A percentile compares a stretch with the other conserved stretches of the same genome.
These are phyloP conservation scores for Archaeoteleia sp. DNA, from an alignment of 2,888 invertebrate genomes.

Conservation along the genomic window DNA sequence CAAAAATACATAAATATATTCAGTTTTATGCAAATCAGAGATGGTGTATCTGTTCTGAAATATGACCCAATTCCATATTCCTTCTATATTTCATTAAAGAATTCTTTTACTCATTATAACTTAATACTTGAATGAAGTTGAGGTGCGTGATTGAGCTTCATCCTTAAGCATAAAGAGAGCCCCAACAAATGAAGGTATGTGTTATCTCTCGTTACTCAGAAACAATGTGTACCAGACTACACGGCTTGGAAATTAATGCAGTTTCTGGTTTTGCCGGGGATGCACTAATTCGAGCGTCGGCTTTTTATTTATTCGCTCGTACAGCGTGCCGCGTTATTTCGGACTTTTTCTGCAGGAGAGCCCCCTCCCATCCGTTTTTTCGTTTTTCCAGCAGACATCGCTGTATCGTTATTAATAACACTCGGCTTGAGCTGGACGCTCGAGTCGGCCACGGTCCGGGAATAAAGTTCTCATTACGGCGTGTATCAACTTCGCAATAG, in stretches of 20 bases:
- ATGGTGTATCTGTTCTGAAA: too few species aligned
- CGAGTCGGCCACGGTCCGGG: conserved; percentile 17
- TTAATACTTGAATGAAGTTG: background rate
- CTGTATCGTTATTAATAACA: conserved; percentile 46
- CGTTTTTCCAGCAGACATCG: conserved; percentile 36
- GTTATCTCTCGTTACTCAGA: conserved; percentile 29
- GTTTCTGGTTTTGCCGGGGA: conserved; percentile 64
- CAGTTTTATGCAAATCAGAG: too few species aligned
- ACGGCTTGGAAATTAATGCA: conserved; percentile 59
- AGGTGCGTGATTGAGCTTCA: conserved; percentile 1
- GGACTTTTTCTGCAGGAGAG: conserved; percentile 32
- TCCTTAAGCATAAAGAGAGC: conserved; percentile 10
- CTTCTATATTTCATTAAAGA: too few species aligned
- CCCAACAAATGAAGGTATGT: conserved; percentile 23
- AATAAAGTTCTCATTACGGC: conserved; percentile 33
- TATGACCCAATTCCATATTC: too few species aligned
- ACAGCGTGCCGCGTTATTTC: conserved; percentile 38
- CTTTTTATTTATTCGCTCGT: conserved; percentile 60
- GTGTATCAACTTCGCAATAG: conserved; percentile 19
- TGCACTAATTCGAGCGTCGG: conserved; percentile 59
- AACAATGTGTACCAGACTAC: conserved; percentile 34
- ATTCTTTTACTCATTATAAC: too few species aligned
- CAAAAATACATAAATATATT: too few species aligned
- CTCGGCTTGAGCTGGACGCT: conserved; percentile 37
- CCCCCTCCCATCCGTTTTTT: conserved; percentile 17